Evolutionary conservation across 2,113 vertebrate genomes (phyloP).

Genomic region (Stercorarius parasiticus): DNA sequence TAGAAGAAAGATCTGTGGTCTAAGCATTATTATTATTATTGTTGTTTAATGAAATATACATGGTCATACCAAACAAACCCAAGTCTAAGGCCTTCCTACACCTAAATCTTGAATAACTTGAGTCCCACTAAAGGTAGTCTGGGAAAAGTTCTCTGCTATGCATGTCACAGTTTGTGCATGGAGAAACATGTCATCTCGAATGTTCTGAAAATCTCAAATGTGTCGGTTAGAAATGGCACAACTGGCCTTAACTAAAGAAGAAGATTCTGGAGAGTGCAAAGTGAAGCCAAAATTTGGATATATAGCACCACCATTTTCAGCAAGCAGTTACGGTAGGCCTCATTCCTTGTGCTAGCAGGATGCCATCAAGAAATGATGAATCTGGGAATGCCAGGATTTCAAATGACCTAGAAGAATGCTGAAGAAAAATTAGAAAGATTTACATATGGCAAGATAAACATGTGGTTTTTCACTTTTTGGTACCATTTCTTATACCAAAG

Average conservation of each 20-base stretch:
- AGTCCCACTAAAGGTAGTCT: background rate
- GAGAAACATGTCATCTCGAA: background rate
- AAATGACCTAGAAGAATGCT: background rate
- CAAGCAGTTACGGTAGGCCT: background rate
- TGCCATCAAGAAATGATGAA: background rate
- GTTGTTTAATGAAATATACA: background rate
- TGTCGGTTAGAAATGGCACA: background rate
- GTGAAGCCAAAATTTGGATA: background rate
- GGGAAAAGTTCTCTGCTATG: background rate
- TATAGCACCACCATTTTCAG: background rate
- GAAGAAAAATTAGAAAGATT: background rate
- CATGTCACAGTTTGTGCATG: background rate
- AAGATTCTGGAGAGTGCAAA: background rate
- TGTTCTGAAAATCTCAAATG: background rate
- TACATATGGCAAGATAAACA: background rate
- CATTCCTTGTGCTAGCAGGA: background rate
- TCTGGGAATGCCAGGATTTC: background rate
- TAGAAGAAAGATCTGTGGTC: background rate
- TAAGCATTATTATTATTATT: background rate
- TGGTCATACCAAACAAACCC: background rate
- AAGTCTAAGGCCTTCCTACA: background rate
- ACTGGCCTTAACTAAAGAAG: background rate
- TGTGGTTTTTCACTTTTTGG: background rate
- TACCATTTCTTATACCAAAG: background rate
- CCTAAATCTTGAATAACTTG: background rate